A percentile compares a stretch with the other conserved stretches of the same genome.
These are phyloP conservation scores for Listrodromus nycthemerus DNA, from an alignment of 2,888 invertebrate species.

Conservation along the genomic window DNA sequence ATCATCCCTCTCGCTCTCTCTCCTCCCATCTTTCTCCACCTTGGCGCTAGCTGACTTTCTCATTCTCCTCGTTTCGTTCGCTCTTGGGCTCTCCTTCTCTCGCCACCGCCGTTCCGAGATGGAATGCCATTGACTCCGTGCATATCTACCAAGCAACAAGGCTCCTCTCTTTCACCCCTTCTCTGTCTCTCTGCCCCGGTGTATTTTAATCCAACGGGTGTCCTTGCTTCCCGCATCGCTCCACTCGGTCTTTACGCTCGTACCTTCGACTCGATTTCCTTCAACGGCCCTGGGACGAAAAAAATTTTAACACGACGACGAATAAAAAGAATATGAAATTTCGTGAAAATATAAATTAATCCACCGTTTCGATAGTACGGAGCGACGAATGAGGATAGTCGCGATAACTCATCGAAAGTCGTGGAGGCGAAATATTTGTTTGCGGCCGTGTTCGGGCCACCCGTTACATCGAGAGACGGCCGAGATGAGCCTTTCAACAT, in stretches of 20 bases:
- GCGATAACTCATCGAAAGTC: background rate
- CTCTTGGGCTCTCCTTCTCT: slow-evolving; percentile 39
- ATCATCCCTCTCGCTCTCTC: slow-evolving; percentile 29
- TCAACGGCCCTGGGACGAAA: background rate
- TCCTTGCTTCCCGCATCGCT: background rate
- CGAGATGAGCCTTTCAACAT: slow-evolving; percentile 75
- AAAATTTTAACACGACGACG: too few relatives aligned
- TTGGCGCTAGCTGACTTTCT: slow-evolving; percentile 32
- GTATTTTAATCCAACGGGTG: slow-evolving; percentile 48
- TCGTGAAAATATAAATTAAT: too few relatives aligned
- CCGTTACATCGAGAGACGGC: slow-evolving; percentile 72
- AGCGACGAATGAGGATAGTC: background rate
- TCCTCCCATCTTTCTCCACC: slow-evolving; percentile 43
- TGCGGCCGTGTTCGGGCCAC: slow-evolving; percentile 66
- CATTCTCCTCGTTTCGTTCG: slow-evolving; percentile 40
- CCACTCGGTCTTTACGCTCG: background rate
- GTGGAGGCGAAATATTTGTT: background rate
- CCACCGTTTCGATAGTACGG: background rate
- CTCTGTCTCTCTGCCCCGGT: slow-evolving; percentile 63
- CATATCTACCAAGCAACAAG: slow-evolving; percentile 77
- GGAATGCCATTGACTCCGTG: slow-evolving; percentile 81
- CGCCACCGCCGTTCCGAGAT: slow-evolving; percentile 68
- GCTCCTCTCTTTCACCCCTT: slow-evolving; percentile 65
- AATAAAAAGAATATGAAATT: too few relatives aligned
- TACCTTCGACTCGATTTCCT: background rate